Evolutionary conservation across 64 coral and sea anemone species (phyloP), one percentile per base, ranked within the genome.

Genomic region (Stichodactyla mertensii): DNA sequence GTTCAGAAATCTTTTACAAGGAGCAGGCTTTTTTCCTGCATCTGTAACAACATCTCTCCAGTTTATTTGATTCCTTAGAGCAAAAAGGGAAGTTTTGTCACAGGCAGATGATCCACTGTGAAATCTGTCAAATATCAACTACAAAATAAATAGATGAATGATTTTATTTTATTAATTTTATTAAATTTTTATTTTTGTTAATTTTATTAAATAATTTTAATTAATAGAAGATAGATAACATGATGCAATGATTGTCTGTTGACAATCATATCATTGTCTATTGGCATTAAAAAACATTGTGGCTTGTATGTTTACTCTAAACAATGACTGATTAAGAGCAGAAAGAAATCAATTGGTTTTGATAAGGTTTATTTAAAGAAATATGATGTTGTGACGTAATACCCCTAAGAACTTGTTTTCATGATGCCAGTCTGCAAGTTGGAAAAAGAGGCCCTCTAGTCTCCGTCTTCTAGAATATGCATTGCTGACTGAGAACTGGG

Each of bases 371-470:
- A 31, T 31, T 31, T 31, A 31, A 31, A 31, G 28, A 31, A 31
- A 31, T 31, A 31, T 31, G 28, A 31, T 31, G 28, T 31, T 31
- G 28, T 31, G 28, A 31, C 28, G 1, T 31, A 31, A 71, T 82
- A 92, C 85, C 12, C 52, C 52, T n/a, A 92, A 53, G 69, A 92
- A 92, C 14, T 92, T 92, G 61, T 92, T 92, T 84, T 92, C 90
- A 58, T 87, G 86, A 20, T 92, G 90, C 90, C 90, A 87, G 60
- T 92, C 90, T 67, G 90, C 79, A 16, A 92, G 86, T 84, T 92
- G 90, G 64, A 92, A 92, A 64, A 82, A 83, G 36, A 92, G 19
- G 7, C 91, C 91, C 4, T 84, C 82, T 55, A 88, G 56, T 83
- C 86, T 77, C 13, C 86, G 10, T 20, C 24, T 77, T 51, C 61